Percentiles rank a stretch among this genome's conserved stretches.
phyloP scores from a whole-genome alignment of 2,797 vertebrate species.

The Falco peregrinus region DNA sequence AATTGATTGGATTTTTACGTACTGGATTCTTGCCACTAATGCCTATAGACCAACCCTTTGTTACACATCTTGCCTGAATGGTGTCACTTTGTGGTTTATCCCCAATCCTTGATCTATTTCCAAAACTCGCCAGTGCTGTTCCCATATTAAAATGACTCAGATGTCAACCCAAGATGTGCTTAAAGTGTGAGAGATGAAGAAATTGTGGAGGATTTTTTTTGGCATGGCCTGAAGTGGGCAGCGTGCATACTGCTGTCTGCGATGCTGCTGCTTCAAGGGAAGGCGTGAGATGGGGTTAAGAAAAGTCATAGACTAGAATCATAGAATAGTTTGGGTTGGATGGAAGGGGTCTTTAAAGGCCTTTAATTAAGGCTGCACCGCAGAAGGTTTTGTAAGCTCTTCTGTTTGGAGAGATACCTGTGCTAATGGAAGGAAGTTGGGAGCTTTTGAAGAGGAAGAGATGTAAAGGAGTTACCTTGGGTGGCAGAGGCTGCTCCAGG shows the following conservation, averaged over 20 bases:
- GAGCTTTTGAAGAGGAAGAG: not conserved
- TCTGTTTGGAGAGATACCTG: not conserved
- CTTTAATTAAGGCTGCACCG: not conserved
- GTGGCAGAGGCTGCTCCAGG: not conserved
- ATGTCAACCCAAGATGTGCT: not conserved
- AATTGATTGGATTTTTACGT: slow-evolving; percentile 63
- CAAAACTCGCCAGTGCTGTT: not conserved
- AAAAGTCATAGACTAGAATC: not conserved
- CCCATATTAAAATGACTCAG: not conserved
- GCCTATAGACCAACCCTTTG: slow-evolving; percentile 51
- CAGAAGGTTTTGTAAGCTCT: accelerated
- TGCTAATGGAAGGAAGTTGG: not conserved
- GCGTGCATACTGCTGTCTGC: accelerated
- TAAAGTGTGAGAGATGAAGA: not conserved
- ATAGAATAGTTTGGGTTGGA: not conserved
- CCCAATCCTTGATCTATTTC: not conserved
- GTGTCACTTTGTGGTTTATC: slow-evolving; percentile 13
- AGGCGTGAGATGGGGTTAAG: not conserved
- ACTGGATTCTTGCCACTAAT: slow-evolving; percentile 55
- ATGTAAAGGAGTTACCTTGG: not conserved
- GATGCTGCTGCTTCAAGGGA: not conserved
- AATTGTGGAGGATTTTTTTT: not conserved
- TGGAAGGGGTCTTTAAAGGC: not conserved
- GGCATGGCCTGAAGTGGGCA: not conserved
- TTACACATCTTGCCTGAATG: slow-evolving; percentile 22